These are phyloP conservation scores for Tethya wilhelma DNA, from an alignment of 37 sponge, comb jelly and placozoan genomes.

Conservation along the genomic window DNA sequence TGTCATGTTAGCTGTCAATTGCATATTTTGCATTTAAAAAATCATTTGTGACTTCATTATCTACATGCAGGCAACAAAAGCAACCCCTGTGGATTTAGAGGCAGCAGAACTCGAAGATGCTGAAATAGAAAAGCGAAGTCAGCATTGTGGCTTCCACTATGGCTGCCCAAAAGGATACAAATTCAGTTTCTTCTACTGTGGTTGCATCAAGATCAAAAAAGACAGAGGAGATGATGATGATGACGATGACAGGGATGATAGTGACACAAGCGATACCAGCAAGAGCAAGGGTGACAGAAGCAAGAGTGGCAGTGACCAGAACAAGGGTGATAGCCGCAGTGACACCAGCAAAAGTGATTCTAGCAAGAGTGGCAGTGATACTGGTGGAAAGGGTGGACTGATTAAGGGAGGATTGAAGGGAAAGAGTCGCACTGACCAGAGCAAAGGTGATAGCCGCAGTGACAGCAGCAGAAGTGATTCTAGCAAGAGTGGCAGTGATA, in stretches of 20 bases:
- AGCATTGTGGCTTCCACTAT: no score
- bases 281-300: not conserved
- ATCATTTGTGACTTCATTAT: no score
- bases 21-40: no score
- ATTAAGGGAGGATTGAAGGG: not conserved
- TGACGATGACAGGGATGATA: not conserved
- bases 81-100: no score
- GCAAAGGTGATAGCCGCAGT: not conserved
- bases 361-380: not conserved
- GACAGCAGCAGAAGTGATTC: constrained; percentile 8
- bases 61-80: no score
- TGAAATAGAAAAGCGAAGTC: no score
- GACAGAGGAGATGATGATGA: no score
- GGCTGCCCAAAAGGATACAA: no score
- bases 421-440: not conserved
- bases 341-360: not conserved
- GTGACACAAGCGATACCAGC: not conserved
- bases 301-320: not conserved
- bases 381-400: not conserved
- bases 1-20: no score
- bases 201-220: not conserved
- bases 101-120: no score
- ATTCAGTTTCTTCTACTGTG: no score
- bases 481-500: not conserved
- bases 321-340: not conserved